These are phyloP conservation scores for Okapia johnstoni DNA, from an alignment of 2,113 vertebrate genomes.

Conservation along the genomic window DNA sequence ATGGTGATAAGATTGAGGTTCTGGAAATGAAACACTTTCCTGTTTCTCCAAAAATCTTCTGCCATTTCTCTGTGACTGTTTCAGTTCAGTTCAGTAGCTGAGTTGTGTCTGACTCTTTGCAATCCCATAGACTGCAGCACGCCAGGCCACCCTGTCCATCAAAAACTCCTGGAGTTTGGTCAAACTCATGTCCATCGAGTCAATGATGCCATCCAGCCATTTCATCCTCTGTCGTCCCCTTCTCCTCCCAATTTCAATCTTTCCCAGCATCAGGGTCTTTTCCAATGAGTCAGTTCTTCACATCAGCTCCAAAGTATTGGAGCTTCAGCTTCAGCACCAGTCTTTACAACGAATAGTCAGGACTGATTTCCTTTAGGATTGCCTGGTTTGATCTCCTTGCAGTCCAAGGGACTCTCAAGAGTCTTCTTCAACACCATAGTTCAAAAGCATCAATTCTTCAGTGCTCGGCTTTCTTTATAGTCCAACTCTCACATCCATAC, in stretches of 20 bases:
- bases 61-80: background rate
- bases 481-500: background rate
- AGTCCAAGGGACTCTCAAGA: background rate
- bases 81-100: background rate
- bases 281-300: background rate
- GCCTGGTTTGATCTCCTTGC: background rate
- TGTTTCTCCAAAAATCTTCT: background rate
- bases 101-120: background rate
- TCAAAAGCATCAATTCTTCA: background rate
- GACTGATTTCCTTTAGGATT: background rate
- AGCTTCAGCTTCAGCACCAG: background rate
- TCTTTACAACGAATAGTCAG: background rate
- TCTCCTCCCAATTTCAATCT: background rate
- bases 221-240: fast-evolving
- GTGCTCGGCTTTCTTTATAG: background rate
- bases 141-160: background rate
- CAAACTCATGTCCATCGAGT: background rate
- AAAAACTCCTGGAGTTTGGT: fast-evolving
- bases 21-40: background rate
- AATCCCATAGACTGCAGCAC: background rate
- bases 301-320: too few species aligned
- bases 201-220: background rate
- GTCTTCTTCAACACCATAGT: background rate
- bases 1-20: background rate
- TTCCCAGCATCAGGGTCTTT: background rate